Percentiles rank a stretch among this genome's conserved stretches.
phyloP scores from a whole-genome alignment of 2,888 invertebrate genomes.

The Drosophila quinaria region DNA sequence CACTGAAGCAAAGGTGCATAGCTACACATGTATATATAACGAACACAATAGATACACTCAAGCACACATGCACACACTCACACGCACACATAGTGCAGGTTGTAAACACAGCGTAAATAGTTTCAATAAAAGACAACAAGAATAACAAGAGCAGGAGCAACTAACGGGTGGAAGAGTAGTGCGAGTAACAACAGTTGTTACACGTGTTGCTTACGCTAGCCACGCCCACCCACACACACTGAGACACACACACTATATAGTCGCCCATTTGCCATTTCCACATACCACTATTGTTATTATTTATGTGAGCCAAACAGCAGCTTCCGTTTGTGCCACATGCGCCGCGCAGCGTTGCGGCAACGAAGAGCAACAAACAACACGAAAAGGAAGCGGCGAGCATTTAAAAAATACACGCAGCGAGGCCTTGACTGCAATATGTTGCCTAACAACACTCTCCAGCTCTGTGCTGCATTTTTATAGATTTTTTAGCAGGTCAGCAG shows the following conservation, averaged over 20 bases:
- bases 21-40: slow-evolving; percentile 50
- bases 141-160: slow-evolving; percentile 19
- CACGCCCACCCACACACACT: slow-evolving; percentile 47
- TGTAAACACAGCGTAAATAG: slow-evolving; percentile 75
- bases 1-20: slow-evolving; percentile 39
- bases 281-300: slow-evolving; percentile 74
- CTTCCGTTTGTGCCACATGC: slow-evolving; percentile 82
- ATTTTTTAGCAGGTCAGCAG: slow-evolving; percentile 77
- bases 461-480: slow-evolving; percentile 66
- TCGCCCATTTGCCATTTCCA: slow-evolving; percentile 37
- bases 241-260: slow-evolving; percentile 8
- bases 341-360: slow-evolving; percentile 62
- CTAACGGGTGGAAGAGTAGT: slow-evolving; percentile 1
- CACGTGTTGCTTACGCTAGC: slow-evolving; percentile 64
- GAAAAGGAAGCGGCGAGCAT: slow-evolving; percentile 69
- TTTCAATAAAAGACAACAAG: slow-evolving; percentile 65
- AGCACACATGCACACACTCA: not conserved
- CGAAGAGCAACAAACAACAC: slow-evolving; percentile 39
- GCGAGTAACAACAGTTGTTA: slow-evolving; percentile 56
- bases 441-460: slow-evolving; percentile 60
- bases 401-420: slow-evolving; percentile 80
- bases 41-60: slow-evolving; percentile 40
- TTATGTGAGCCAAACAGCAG: slow-evolving; percentile 82
- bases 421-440: slow-evolving; percentile 82
- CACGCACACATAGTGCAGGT: slow-evolving; percentile 6